Evolutionary conservation across 2,888 invertebrate genomes (phyloP), one percentile per base, ranked within the genome.

Genomic region (Eupithecia centaureata): DNA sequence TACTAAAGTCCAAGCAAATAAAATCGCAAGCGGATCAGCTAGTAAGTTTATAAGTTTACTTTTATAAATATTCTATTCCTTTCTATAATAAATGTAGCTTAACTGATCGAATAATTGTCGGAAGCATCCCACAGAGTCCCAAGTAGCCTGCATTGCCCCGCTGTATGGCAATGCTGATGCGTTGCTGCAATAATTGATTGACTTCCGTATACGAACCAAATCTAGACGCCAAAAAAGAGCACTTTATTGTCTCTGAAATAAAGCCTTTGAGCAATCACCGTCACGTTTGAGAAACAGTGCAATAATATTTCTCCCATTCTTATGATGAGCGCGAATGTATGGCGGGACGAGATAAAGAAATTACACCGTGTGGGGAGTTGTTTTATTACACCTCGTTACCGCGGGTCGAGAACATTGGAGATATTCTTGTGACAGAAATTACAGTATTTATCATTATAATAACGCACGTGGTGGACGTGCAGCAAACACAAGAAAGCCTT

Each of bases 311-410:
- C 77, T 78, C 79, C 80, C 79, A 77, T 76, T 79, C 83, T 88
- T 86, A 86, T 86, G 86, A 88, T 84, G 86, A 86, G 84, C 79
- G 78, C 83, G 83, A 89, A 89, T 88, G 86, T 82, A 85, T 91
- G 90, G 81, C 82, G 79, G 75, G 76, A 75, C 76, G 81, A 86
- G 90, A 91, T 90, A 91, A 89, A 91, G 90, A 91, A 88, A 90
- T 91, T 87, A 90, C 86, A 81, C 82, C 80, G 59, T 54, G 78
- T 82, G 80, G 83, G 71, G 60, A 72, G 70, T 65, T 76, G 74
- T 76, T 77, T 77, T 77, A 76, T 77, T 76, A 73, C 73, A 51
- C 27, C 64, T 64, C 76, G 72, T 77, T 77, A 77, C 62, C 52
- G 61, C 38, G 62, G 54, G 32, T 58, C 60, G 62, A 35, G 67